Conservation (phyloP, 2,797 vertebrate species). For the Octomys mimax region DNA sequence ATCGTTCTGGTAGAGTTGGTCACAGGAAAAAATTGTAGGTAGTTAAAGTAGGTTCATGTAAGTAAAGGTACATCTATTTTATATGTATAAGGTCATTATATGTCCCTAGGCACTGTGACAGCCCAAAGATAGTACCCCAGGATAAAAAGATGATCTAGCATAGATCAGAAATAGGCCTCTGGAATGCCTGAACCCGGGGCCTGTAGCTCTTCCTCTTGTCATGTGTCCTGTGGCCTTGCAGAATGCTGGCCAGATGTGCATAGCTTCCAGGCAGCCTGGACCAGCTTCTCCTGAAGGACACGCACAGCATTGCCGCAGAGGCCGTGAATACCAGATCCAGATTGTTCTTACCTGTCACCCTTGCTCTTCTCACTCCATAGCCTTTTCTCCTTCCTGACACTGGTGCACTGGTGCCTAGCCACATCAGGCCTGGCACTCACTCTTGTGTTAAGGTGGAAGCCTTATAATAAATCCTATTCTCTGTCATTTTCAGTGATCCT, state of each 20-base stretch:
- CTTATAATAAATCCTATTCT: background rate
- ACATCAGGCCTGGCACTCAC: background rate
- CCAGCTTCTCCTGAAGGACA: background rate
- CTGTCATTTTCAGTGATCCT: background rate
- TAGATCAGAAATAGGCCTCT: background rate
- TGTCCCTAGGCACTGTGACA: background rate
- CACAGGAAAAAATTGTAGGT: background rate
- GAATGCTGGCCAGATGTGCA: background rate
- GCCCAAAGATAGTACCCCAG: background rate
- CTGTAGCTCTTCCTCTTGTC: background rate
- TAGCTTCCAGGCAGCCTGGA: background rate
- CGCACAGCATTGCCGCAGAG: background rate
- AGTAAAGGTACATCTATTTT: constrained; percentile 27
- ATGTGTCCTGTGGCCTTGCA: background rate
- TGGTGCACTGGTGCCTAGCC: background rate
- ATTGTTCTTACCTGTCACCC: background rate
- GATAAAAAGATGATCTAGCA: background rate
- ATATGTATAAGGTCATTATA: background rate
- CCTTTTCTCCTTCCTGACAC: background rate
- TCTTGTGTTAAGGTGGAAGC: background rate
- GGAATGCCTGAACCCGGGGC: background rate
- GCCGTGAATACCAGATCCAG: background rate
- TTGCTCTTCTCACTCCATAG: background rate
- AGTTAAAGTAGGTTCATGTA: background rate
- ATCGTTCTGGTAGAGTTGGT: background rate